Evolutionary conservation across 2,797 vertebrate genomes (phyloP).

Genomic region (Lacerta agilis): DNA sequence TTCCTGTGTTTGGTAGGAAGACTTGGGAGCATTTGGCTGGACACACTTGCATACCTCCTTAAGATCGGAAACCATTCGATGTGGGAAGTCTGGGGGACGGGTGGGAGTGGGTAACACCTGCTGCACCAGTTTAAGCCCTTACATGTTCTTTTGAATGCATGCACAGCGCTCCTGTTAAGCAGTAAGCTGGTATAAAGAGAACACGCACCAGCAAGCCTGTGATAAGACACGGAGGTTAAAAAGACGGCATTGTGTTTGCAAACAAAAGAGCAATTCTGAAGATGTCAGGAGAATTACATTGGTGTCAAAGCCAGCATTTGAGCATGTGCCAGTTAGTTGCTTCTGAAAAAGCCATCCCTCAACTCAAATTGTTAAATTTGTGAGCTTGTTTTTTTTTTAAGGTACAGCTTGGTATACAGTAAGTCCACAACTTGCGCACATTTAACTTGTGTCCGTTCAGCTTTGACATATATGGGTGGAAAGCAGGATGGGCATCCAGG

Average conservation of each 20-base stretch:
- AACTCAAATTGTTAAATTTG: neutral
- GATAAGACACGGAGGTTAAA: neutral
- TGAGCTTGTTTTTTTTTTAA: neutral
- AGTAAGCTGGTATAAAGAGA: neutral
- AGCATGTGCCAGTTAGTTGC: neutral
- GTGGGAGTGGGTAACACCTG: neutral
- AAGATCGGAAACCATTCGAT: neutral
- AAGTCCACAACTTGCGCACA: no score
- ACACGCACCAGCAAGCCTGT: neutral
- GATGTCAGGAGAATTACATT: constrained; percentile 22
- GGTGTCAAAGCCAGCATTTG: constrained; percentile 15
- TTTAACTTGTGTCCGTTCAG: no score
- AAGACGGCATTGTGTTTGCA: neutral
- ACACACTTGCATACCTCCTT: neutral
- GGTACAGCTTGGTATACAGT: neutral
- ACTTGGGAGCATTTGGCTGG: neutral
- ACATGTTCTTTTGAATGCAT: neutral
- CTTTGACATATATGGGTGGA: no score
- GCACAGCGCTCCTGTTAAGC: neutral
- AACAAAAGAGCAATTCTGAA: neutral
- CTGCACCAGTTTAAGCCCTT: no score
- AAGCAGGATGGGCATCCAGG: no score
- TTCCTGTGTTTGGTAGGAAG: neutral
- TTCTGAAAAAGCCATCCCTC: constrained; percentile 13
- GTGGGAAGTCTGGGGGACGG: neutral